phyloP scores from a whole-genome alignment of 2,113 vertebrate genomes.

The Xenopus borealis region DNA sequence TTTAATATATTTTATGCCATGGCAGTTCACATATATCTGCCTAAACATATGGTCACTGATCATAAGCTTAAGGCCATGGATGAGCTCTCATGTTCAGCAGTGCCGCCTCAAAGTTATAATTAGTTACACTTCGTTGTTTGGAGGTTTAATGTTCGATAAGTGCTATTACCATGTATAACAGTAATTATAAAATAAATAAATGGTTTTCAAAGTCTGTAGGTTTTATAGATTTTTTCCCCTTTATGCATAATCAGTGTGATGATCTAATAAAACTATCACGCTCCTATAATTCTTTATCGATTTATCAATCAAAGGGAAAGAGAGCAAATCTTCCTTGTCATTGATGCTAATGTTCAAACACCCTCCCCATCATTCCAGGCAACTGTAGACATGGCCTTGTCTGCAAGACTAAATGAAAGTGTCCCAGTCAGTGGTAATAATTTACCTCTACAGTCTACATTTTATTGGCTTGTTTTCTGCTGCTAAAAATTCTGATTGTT shows the following conservation, averaged over 20 bases:
- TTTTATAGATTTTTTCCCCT: conserved; percentile 12
- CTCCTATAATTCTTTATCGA: conserved; percentile 16
- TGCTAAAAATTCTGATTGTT: too few species aligned
- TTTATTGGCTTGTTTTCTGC: not conserved
- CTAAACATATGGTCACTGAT: not conserved
- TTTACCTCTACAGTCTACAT: not conserved
- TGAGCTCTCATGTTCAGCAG: not conserved
- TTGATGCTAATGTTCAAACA: conserved; percentile 29
- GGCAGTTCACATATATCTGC: not conserved
- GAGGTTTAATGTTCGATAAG: not conserved
- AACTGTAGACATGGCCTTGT: conserved; percentile 12
- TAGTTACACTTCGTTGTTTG: conserved; percentile 11
- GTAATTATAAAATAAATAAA: conserved; percentile 36
- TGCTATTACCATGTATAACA: not conserved
- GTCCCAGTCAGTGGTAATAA: not conserved
- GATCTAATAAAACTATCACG: conserved; percentile 40
- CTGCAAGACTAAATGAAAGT: conserved; percentile 12
- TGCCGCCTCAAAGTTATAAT: not conserved
- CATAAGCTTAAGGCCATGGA: not conserved
- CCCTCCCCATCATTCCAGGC: not conserved
- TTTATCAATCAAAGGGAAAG: conserved; percentile 40
- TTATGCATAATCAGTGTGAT: conserved; percentile 26
- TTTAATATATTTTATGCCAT: too few species aligned
- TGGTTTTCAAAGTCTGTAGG: not conserved
- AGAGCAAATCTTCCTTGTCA: conserved; percentile 34